phyloP scores from a whole-genome alignment of 2,888 invertebrate species.

The Poecilobothrus nobilitatus region DNA sequence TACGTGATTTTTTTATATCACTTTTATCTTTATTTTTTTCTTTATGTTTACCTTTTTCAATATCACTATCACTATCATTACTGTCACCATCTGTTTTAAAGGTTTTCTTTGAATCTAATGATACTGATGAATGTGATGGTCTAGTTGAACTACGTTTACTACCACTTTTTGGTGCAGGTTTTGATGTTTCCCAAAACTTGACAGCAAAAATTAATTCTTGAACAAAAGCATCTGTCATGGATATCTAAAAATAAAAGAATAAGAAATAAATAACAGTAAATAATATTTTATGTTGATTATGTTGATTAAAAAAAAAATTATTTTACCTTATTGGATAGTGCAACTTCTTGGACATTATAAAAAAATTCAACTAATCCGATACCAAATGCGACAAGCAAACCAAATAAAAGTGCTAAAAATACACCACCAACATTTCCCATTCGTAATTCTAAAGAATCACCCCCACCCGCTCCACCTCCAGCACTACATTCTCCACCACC shows the following conservation, averaged over 20 bases:
- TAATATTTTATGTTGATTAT: too few species aligned
- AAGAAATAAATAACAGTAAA: neutral
- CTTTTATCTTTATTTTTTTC: neutral
- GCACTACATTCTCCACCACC: slow-evolving; percentile 37
- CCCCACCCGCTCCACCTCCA: slow-evolving; percentile 22
- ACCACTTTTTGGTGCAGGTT: slow-evolving; percentile 49
- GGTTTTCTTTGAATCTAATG: neutral
- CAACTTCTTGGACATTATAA: slow-evolving; percentile 70
- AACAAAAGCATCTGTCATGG: slow-evolving; percentile 58
- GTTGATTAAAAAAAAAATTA: neutral
- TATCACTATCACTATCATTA: neutral
- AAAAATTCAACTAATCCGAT: slow-evolving; percentile 77
- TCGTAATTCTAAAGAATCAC: slow-evolving; percentile 39
- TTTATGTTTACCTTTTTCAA: neutral
- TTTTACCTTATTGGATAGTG: slow-evolving; percentile 64
- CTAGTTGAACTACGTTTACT: neutral
- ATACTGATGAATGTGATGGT: neutral
- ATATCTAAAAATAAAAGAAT: slow-evolving; percentile 49
- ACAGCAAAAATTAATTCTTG: slow-evolving; percentile 63
- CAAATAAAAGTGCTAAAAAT: slow-evolving; percentile 72
- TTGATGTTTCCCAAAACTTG: slow-evolving; percentile 63
- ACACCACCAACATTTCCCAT: slow-evolving; percentile 78
- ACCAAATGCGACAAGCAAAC: slow-evolving; percentile 60
- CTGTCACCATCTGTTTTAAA: neutral
- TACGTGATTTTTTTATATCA: neutral